phyloP scores from a whole-genome alignment of 1,140 invertebrate species.

The Glomeris maerens region DNA sequence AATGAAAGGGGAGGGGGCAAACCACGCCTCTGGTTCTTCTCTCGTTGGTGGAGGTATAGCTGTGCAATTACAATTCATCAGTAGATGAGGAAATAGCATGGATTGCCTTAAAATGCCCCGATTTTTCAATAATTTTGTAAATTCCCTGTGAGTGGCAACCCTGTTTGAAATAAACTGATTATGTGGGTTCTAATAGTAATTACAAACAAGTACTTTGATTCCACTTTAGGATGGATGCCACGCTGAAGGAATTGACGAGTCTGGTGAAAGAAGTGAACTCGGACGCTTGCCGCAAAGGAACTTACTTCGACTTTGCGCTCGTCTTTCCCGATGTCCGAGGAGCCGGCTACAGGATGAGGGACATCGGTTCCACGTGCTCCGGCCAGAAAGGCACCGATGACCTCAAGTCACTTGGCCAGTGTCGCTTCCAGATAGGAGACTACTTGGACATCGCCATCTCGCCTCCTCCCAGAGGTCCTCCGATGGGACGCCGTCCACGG shows the following conservation, averaged over 20 bases:
- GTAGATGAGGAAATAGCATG: no score
- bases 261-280: slow-evolving; percentile 96
- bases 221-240: slow-evolving; percentile 71
- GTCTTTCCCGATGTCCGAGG: slow-evolving; percentile 75
- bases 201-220: slow-evolving; percentile 11
- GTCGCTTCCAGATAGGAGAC: slow-evolving; percentile 81
- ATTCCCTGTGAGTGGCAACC: no score
- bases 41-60: no score
- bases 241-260: slow-evolving; percentile 82
- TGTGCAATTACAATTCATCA: no score
- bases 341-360: slow-evolving; percentile 58
- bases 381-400: slow-evolving; percentile 84
- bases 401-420: slow-evolving; percentile 69
- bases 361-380: slow-evolving; percentile 86
- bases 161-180: no score
- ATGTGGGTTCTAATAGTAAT: no score
- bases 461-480: slow-evolving; percentile 50
- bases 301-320: slow-evolving; percentile 94
- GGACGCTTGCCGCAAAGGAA: slow-evolving; percentile 84
- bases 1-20: no score
- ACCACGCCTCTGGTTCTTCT: no score
- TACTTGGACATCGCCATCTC: slow-evolving; percentile 95
- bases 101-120: no score
- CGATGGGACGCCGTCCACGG: slow-evolving; percentile 1
- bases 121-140: no score